Percentiles rank a stretch among this genome's conserved stretches.
Evolutionary conservation across 2,113 vertebrate species (phyloP).

Genomic region (Syngnathoides biaculeatus): DNA sequence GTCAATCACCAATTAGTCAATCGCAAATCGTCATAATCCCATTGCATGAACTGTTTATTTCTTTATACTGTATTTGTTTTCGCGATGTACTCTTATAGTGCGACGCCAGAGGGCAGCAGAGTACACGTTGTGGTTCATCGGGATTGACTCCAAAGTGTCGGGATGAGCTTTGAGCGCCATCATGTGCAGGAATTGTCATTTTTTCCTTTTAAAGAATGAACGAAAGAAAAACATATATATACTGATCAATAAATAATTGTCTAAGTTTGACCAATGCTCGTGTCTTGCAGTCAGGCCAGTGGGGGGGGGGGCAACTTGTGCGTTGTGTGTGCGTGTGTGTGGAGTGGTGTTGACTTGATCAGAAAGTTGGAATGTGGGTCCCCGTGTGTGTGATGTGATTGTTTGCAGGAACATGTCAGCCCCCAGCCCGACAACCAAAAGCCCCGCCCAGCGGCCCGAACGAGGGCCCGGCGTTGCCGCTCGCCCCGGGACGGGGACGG

Average conservation of each 20-base stretch:
- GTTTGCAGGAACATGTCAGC: conserved; percentile 93
- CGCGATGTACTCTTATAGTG: no score
- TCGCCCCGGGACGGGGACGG: conserved; percentile 42
- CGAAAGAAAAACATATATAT: not conserved
- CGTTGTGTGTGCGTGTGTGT: conserved; percentile 34
- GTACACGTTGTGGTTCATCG: conserved; percentile 31
- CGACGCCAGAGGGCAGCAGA: conserved; percentile 65
- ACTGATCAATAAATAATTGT: no score
- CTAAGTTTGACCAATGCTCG: not conserved
- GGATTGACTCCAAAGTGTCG: no score
- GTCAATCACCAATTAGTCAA: no score
- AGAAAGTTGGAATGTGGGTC: conserved; percentile 85
- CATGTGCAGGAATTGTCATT: conserved; percentile 30
- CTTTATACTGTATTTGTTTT: no score
- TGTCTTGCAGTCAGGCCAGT: not conserved
- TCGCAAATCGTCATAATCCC: no score
- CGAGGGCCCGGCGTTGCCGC: not conserved
- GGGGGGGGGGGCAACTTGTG: not conserved
- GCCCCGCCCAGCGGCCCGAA: not conserved
- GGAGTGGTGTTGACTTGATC: conserved; percentile 46
- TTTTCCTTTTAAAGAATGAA: not conserved
- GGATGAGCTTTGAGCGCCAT: conserved; percentile 41
- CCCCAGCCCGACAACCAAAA: conserved; percentile 38
- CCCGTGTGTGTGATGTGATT: conserved; percentile 96
- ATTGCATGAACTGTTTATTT: no score